phyloP scores from a whole-genome alignment of 2,797 vertebrate species.

The Thunnus albacares region DNA sequence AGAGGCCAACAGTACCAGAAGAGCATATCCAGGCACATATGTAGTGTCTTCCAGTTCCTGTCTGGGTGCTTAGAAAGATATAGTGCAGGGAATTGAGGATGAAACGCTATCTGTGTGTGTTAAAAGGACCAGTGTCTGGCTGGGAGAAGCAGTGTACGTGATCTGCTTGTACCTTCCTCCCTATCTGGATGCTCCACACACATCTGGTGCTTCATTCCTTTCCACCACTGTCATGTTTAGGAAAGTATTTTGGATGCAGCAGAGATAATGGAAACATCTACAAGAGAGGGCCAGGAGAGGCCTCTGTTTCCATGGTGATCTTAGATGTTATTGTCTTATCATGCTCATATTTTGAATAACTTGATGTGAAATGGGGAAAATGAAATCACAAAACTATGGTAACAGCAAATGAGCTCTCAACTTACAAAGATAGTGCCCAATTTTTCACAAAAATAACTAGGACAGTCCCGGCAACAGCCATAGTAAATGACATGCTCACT shows the following conservation, averaged over 20 bases:
- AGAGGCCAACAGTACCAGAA: neutral
- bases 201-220: constrained; percentile 81
- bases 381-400: neutral
- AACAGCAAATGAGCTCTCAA: neutral
- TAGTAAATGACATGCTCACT: neutral
- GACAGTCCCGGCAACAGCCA: neutral
- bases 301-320: constrained; percentile 42
- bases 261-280: constrained; percentile 60
- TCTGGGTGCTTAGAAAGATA: constrained; percentile 22
- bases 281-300: constrained; percentile 2
- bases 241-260: constrained; percentile 55
- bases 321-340: constrained; percentile 28
- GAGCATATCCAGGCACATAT: neutral
- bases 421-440: neutral
- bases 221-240: constrained; percentile 68
- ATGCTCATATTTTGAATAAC: constrained; percentile 8
- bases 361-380: neutral
- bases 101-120: constrained; percentile 14
- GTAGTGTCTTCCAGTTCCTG: neutral
- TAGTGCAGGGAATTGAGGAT: constrained; percentile 9
- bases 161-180: constrained; percentile 48
- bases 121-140: constrained; percentile 16
- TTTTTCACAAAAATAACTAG: neutral
- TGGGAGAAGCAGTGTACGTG: constrained; percentile 11
- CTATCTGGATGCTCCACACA: constrained; percentile 53